A percentile compares a stretch with the other conserved stretches of the same genome.
These are phyloP conservation scores for Pteromalus puparum DNA, from an alignment of 1,140 invertebrate species.

Conservation along the genomic window DNA sequence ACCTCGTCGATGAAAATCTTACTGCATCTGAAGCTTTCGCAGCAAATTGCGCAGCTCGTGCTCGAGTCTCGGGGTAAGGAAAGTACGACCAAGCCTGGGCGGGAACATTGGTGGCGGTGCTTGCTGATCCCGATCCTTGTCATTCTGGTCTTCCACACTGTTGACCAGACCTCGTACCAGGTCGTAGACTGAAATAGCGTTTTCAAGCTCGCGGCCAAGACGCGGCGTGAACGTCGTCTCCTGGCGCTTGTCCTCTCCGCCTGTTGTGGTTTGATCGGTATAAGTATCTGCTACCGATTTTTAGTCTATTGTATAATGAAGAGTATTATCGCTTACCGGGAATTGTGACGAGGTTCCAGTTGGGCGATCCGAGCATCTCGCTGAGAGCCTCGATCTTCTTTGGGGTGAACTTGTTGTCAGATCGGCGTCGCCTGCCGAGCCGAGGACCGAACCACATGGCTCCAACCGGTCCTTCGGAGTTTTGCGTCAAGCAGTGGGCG, in stretches of 20 bases:
- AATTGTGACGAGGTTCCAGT: slow-evolving; percentile 61
- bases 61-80: not conserved
- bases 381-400: slow-evolving; percentile 60
- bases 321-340: slow-evolving; percentile 55
- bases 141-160: not conserved
- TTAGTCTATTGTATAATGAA: too few species aligned
- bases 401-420: slow-evolving; percentile 56
- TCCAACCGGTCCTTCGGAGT: slow-evolving; percentile 56
- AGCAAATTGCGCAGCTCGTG: slow-evolving; percentile 28
- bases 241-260: slow-evolving; percentile 57
- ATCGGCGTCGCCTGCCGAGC: slow-evolving; percentile 67
- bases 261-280: not conserved
- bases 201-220: slow-evolving; percentile 63
- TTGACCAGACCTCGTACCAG: slow-evolving; percentile 24
- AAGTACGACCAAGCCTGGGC: slow-evolving; percentile 16
- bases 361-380: slow-evolving; percentile 28
- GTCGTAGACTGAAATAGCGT: slow-evolving; percentile 11
- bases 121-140: slow-evolving; percentile 4
- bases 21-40: not conserved
- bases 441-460: slow-evolving; percentile 73
- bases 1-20: not conserved
- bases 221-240: slow-evolving; percentile 64
- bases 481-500: slow-evolving; percentile 62
- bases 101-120: slow-evolving; percentile 12
- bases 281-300: not conserved